A percentile compares a stretch with the other conserved stretches of the same genome.
phyloP scores from a whole-genome alignment of 2,888 invertebrate genomes.

The Spicauda simplicius region DNA sequence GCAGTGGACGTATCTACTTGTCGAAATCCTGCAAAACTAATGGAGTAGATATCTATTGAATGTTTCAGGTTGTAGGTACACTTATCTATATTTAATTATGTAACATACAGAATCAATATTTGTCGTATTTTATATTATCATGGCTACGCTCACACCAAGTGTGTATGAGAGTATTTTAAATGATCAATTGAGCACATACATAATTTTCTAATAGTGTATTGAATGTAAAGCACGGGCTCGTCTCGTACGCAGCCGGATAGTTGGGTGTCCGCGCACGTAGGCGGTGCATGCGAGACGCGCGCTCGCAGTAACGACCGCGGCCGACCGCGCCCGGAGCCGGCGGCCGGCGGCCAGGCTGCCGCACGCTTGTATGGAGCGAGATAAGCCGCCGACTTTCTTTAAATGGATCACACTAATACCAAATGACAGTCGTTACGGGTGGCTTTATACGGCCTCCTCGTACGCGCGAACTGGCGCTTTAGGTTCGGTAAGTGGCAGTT shows the following conservation, averaged over 20 bases:
- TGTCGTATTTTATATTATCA: no score
- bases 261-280: not conserved
- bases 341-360: not conserved
- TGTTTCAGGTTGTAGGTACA: no score
- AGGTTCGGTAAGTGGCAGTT: not conserved
- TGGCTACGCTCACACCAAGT: no score
- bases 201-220: not conserved
- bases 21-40: no score
- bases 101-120: no score
- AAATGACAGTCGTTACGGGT: conserved; percentile 2
- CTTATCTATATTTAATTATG: no score
- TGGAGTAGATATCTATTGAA: no score
- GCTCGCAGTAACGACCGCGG: not conserved
- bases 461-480: not conserved
- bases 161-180: no score
- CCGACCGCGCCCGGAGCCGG: not conserved
- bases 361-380: not conserved
- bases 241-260: not conserved
- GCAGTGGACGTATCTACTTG: no score
- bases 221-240: not conserved
- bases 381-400: conserved; percentile 6
- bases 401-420: conserved; percentile 7
- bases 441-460: not conserved
- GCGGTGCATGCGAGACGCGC: not conserved
- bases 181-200: not conserved